Evolutionary conservation across 2,888 invertebrate genomes (phyloP), one percentile per base, ranked within the genome.

Genomic region (Plagodis dolabraria): DNA sequence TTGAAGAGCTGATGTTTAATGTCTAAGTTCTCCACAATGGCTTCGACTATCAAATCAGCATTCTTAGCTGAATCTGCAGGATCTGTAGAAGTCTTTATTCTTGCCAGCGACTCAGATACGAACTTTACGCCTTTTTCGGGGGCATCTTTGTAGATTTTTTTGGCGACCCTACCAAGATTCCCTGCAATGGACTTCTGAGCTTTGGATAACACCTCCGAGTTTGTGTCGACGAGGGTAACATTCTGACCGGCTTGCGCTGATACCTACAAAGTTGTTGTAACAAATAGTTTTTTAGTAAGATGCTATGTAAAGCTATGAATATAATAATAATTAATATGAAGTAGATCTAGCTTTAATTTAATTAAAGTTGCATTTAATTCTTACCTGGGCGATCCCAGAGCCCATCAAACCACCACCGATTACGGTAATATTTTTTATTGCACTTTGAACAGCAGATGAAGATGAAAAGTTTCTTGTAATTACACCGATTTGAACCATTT

Each of bases 371-470:
- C 40, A 43, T 5, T 7, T 33, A 7, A 8, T 36, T 5, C 76
- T 74, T 90, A 97, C 97, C 95, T 98, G 98, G 47, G 97, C 97
- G 72, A 98, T 97, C 52, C 98, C 98, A 47, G 96, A 95, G 5
- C 98, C 98, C 98, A 98, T 98, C 7, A 97, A 90, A 6, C 98
- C 98, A 44, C 97, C 96, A n/a, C 98, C 98, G 70, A 98, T 95
- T 49, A 98, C 94, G 2, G 97, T 96, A 33, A 98, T 95, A 85
- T 96, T 95, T 83, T 96, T 96, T 53, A 97, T 95, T n/a, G 89
- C 88, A 75, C 94, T 95, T 70, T 82, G 76, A 50, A 76, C 67
- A 33, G 83, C 75, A 2, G 83, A 66, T 10, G 90, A 85, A 78
- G 80, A 87, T 6, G 89, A 90, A 72, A 92, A 90, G 66, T 79